Evolutionary conservation across 1,140 invertebrate species (phyloP), one percentile per base, ranked within the genome.

Genomic region (Thrips palmi): DNA sequence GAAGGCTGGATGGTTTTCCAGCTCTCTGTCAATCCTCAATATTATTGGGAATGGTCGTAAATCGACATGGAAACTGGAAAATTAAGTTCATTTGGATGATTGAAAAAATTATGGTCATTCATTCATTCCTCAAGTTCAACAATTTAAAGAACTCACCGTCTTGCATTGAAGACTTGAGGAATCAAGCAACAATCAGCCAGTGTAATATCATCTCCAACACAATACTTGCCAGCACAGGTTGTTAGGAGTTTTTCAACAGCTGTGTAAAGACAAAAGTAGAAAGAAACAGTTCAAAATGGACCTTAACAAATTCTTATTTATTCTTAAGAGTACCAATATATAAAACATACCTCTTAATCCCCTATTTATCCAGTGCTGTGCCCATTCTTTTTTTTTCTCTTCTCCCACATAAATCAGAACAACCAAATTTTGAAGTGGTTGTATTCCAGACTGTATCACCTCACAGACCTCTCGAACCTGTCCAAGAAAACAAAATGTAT

Each of bases 101-200:
- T 39, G n/a, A 24, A 33, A 7, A 41, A 24, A 25, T 24, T 12
- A 6, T 31, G 7, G 6, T 5, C 6, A 41, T 15, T 36, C 18
- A 5, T 18, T 22, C 15, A 29, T 51, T 52, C 15, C 37, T 37
- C 21, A 45, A 44, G 35, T 29, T 15, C 14, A 37, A 38, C n/a
- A 37, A 33, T n/a, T 18, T 20, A 41, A 35, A 24, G 25, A 4
- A 34, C 42, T 50, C 50, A 77, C 77, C 80, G 77, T 57, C 76
- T 67, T 22, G 85, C 84, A 62, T 86, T 87, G 51, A 80, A 85
- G 29, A 92, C 80, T 66, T 97, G 92, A 33, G 92, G 89, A 29
- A 96, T 81, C 17, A 97, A 63, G 52, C 85, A 96, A 48, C 88
- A 86, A 58, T 98, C 93, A 19, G 92, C 91, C 50, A 97, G 59